A percentile compares a stretch with the other conserved stretches of the same genome.
Conservation (phyloP, 2,797 vertebrate species). For the Cryptoblepharus egeriae region DNA sequence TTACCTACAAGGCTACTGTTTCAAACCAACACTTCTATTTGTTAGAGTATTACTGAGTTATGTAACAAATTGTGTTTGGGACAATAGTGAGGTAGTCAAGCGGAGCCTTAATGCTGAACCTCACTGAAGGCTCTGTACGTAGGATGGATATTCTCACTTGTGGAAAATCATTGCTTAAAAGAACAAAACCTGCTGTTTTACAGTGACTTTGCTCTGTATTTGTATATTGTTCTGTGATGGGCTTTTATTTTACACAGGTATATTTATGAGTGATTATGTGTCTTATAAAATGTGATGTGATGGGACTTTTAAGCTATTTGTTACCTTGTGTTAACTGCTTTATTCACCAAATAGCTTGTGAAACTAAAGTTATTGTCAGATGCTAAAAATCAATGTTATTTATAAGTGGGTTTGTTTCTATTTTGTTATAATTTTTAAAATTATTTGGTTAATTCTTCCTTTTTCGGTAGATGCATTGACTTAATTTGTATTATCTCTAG, state of each 20-base stretch:
- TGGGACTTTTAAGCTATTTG: constrained; percentile 62
- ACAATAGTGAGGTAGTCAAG: constrained; percentile 46
- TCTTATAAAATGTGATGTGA: constrained; percentile 63
- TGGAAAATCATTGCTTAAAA: constrained; percentile 56
- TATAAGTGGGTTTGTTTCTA: constrained; percentile 44
- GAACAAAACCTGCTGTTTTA: constrained; percentile 51
- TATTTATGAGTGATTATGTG: constrained; percentile 63
- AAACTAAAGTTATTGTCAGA: constrained; percentile 57
- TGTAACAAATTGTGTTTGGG: constrained; percentile 32
- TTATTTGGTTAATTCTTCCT: constrained; percentile 41
- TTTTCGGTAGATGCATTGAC: constrained; percentile 17
- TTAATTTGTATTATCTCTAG: constrained; percentile 1
- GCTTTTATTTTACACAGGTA: constrained; percentile 58
- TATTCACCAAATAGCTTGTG: constrained; percentile 63
- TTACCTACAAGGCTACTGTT: constrained; percentile 37
- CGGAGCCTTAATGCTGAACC: constrained; percentile 61
- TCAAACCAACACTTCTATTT: constrained; percentile 36
- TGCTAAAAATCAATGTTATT: constrained; percentile 57
- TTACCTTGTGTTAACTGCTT: constrained; percentile 54
- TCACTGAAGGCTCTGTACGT: constrained; percentile 44
- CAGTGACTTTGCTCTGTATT: constrained; percentile 60
- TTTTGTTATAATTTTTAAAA: constrained; percentile 45
- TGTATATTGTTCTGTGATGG: constrained; percentile 65
- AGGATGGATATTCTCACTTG: constrained; percentile 59
- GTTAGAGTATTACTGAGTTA: constrained; percentile 20